Evolutionary conservation across 2,888 invertebrate genomes (phyloP).

Genomic region (Leptinotarsa rubiginosa): DNA sequence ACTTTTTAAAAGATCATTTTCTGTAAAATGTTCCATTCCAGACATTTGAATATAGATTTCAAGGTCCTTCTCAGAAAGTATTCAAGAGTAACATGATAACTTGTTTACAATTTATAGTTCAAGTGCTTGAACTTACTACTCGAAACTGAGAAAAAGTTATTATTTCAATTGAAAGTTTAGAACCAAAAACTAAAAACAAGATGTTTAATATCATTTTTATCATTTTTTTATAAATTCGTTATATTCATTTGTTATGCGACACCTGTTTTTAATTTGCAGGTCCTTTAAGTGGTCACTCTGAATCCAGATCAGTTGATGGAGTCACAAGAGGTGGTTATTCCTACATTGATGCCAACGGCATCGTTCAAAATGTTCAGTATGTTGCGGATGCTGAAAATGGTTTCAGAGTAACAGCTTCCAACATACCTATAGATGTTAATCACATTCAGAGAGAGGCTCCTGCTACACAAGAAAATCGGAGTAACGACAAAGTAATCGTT

Average conservation of each 20-base stretch:
- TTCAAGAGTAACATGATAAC: no score
- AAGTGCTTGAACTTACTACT: neutral
- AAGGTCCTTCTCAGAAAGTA: no score
- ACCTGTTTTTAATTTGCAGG: constrained; percentile 49
- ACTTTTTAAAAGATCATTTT: no score
- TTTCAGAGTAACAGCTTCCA: constrained; percentile 75
- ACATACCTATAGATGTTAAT: constrained; percentile 67
- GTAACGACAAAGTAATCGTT: constrained; percentile 28
- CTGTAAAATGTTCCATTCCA: no score
- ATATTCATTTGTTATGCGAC: neutral
- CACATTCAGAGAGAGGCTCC: constrained; percentile 30
- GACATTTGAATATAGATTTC: no score
- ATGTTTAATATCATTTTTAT: neutral
- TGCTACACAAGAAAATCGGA: constrained; percentile 31
- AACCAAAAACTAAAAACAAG: no score
- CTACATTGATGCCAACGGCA: constrained; percentile 76
- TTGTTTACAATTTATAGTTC: no score
- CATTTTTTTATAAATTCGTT: neutral
- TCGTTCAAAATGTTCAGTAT: constrained; percentile 75
- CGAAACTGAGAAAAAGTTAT: neutral
- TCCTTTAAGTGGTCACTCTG: constrained; percentile 74
- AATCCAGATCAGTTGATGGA: constrained; percentile 72
- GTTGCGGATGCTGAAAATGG: constrained; percentile 73
- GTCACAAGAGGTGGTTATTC: constrained; percentile 76
- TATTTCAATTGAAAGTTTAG: no score